Evolutionary conservation across 2,113 vertebrate genomes (phyloP), one percentile per base, ranked within the genome.

Genomic region (Anas platyrhynchos): DNA sequence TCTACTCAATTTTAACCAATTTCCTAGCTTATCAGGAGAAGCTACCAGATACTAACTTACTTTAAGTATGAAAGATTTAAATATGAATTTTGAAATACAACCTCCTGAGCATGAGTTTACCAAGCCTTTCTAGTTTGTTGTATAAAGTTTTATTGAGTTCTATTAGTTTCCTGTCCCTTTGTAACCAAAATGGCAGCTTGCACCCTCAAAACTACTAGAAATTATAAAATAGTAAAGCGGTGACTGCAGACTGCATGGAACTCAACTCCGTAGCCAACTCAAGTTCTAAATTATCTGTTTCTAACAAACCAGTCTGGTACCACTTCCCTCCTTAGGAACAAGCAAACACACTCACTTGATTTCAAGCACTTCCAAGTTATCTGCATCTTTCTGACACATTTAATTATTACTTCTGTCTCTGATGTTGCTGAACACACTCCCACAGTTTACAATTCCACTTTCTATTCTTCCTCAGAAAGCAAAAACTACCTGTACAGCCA

Each of bases 291-390:
- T 25, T 16, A 32, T 32, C 38, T 54, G 11, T 48, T 80, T 74
- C 22, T 29, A 76, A 86, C 44, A 76, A 82, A 66, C 10, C 22
- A 61, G 31, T 54, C 25, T 27, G 36, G 29, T 66, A 36, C 58
- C 21, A 55, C 38, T 55, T 41, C 21, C 29, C 4, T 7, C 31
- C 26, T 12, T 34, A 34, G 12, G 29, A 84, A 88, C 91, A 97
- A 44, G 9, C 83, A 95, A 96, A 91, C 89, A 78, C 94, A 48
- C 55, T 71, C 81, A n/a, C 75, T 82, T 87, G 88, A 94, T 84
- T 96, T 80, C 87, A 63, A 73, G 13, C 11, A 11, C 62, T 72
- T 75, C 31, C 48, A 69, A 86, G 48, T 29, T 36, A 78, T n/a
- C 2, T 61, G 25, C 41, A 26, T 26, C 23, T 29, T 54, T 73